Conservation (phyloP, 2,113 vertebrate genomes). For the Hemiscyllium ocellatum region DNA sequence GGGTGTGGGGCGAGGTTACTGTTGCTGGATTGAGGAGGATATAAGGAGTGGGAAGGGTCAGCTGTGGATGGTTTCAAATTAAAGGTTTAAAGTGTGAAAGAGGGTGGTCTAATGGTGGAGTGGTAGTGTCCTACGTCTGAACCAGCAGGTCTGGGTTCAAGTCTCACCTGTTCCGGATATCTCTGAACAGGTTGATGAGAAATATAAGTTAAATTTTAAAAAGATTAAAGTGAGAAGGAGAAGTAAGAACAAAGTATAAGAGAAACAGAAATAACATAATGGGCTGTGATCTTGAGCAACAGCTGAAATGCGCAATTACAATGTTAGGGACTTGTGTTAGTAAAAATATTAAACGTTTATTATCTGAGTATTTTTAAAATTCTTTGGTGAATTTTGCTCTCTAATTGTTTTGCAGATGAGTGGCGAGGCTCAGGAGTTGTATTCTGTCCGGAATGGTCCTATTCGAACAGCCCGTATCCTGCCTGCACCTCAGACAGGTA, state of each 20-base stretch:
- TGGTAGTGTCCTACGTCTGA: no score
- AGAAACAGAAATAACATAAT: neutral
- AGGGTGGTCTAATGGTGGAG: no score
- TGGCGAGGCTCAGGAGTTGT: conserved; percentile 94
- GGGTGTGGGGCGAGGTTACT: neutral
- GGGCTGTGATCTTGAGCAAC: neutral
- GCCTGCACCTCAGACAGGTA: conserved; percentile 85
- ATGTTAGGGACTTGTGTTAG: neutral
- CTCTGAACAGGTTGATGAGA: no score
- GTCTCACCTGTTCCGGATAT: no score
- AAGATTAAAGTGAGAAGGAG: neutral
- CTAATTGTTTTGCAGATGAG: conserved; percentile 64
- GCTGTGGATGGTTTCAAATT: neutral
- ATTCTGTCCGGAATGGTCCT: conserved; percentile 86
- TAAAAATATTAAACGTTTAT: neutral
- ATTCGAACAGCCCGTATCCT: conserved; percentile 80
- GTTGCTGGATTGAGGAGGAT: neutral
- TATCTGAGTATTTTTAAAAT: neutral
- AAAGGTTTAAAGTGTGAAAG: neutral
- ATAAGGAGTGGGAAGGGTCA: neutral
- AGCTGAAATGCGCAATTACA: neutral
- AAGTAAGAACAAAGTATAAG: neutral
- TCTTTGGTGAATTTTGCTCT: neutral
- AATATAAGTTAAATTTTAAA: no score
- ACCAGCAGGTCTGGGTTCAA: no score